Percentiles rank a stretch among this genome's conserved stretches.
These are phyloP conservation scores for Mimachlamys varia DNA, from an alignment of 2,888 invertebrate genomes.

Conservation along the genomic window DNA sequence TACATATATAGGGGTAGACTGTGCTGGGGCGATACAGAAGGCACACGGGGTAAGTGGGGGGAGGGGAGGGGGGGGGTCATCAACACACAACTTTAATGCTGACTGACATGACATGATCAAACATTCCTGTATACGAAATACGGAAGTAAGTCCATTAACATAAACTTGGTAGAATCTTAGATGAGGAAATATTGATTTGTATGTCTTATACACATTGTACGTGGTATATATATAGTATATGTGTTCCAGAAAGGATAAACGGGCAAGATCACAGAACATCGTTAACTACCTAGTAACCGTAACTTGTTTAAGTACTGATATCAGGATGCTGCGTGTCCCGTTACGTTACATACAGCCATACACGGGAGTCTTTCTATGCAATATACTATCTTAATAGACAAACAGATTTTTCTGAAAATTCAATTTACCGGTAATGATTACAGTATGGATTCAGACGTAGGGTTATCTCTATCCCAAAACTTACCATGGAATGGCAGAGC, in stretches of 20 bases:
- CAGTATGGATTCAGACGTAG: neutral
- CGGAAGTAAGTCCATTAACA: constrained; percentile 23
- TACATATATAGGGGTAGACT: neutral
- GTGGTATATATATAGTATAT: too few species aligned
- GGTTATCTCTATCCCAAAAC: neutral
- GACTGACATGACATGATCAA: neutral
- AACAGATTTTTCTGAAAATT: constrained; percentile 17
- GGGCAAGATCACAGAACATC: neutral
- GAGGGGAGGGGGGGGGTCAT: neutral
- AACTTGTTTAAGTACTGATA: neutral
- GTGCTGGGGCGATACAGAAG: neutral
- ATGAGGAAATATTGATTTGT: neutral
- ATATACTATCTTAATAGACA: neutral
- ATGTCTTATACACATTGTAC: neutral
- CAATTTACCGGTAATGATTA: constrained; percentile 13
- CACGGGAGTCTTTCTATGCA: neutral
- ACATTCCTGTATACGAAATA: neutral
- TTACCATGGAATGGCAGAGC: constrained; percentile 7
- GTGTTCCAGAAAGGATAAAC: neutral
- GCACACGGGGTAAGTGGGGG: neutral
- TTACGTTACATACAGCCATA: neutral
- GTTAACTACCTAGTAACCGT: neutral
- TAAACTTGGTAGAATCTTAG: neutral
- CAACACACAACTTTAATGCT: neutral
- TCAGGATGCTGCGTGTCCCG: neutral